These are phyloP conservation scores for Natator depressus DNA, from an alignment of 2,113 vertebrate species.

Conservation along the genomic window DNA sequence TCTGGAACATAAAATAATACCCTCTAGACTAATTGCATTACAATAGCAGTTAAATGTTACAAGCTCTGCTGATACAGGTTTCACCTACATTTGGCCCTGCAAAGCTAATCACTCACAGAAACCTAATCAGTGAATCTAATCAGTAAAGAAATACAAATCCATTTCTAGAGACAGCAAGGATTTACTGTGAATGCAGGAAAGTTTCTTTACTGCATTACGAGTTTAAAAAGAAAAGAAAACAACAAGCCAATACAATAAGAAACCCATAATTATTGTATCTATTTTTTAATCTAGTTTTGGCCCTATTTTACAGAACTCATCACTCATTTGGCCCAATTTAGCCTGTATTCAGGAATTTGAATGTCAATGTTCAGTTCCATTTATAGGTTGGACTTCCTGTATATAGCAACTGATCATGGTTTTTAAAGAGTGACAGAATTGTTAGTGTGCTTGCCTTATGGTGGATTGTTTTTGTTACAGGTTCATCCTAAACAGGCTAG, in stretches of 20 bases:
- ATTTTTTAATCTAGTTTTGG: constrained; percentile 12
- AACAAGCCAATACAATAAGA: neutral
- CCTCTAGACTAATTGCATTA: constrained; percentile 15
- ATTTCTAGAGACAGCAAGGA: constrained; percentile 7
- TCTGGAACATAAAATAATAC: constrained; percentile 16
- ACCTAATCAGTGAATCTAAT: constrained; percentile 23
- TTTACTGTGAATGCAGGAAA: constrained; percentile 20
- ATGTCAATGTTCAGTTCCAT: constrained; percentile 1
- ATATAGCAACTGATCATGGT: neutral
- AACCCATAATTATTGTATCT: neutral
- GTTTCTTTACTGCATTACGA: neutral
- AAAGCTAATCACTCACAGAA: constrained; percentile 42
- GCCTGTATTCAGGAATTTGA: neutral
- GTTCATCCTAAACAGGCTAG: neutral
- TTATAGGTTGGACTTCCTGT: neutral
- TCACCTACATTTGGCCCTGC: constrained; percentile 27
- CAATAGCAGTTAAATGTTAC: constrained; percentile 14
- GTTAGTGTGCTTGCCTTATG: neutral
- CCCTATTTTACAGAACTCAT: neutral
- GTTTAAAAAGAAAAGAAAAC: neutral
- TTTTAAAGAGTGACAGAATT: neutral
- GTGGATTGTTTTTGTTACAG: neutral
- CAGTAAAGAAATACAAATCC: constrained; percentile 15
- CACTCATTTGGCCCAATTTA: neutral
- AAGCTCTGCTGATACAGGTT: constrained; percentile 31